Evolutionary conservation across 2,888 invertebrate genomes (phyloP).

Genomic region (Drosophila cyrtoloma): DNA sequence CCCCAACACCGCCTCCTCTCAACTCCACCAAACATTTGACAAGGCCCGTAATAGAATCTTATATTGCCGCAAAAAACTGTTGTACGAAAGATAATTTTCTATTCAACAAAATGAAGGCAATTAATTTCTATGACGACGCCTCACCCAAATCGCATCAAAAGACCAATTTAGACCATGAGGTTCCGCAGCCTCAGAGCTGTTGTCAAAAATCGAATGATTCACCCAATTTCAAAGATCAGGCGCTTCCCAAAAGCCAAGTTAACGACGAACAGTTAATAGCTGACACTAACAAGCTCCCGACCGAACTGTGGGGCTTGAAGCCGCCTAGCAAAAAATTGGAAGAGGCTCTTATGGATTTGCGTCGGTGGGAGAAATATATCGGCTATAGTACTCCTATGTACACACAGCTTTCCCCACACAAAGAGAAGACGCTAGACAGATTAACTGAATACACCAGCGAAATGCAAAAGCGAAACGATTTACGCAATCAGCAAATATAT

Average conservation of each 20-base stretch:
- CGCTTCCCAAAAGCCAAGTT: neutral
- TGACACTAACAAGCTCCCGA: neutral
- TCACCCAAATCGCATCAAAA: neutral
- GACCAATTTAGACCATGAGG: too few species aligned
- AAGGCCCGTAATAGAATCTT: neutral
- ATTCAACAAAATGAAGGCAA: neutral
- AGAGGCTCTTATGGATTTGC: neutral
- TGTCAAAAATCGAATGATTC: neutral
- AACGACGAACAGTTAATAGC: neutral
- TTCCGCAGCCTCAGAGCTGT: neutral
- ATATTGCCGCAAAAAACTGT: neutral
- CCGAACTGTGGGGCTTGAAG: neutral
- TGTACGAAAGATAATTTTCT: neutral
- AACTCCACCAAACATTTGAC: neutral
- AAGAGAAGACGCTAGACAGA: neutral
- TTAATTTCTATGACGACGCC: neutral
- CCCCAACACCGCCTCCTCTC: neutral
- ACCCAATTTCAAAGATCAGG: neutral
- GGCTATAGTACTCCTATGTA: neutral
- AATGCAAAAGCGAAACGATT: slow-evolving; percentile 12
- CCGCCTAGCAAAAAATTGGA: slow-evolving; percentile 1
- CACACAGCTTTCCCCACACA: neutral
- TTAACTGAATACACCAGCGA: slow-evolving; percentile 1
- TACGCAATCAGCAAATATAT: slow-evolving; percentile 2
- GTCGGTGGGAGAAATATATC: neutral